Evolutionary conservation across 2,797 vertebrate genomes (phyloP).

Genomic region (Epinephelus coioides): DNA sequence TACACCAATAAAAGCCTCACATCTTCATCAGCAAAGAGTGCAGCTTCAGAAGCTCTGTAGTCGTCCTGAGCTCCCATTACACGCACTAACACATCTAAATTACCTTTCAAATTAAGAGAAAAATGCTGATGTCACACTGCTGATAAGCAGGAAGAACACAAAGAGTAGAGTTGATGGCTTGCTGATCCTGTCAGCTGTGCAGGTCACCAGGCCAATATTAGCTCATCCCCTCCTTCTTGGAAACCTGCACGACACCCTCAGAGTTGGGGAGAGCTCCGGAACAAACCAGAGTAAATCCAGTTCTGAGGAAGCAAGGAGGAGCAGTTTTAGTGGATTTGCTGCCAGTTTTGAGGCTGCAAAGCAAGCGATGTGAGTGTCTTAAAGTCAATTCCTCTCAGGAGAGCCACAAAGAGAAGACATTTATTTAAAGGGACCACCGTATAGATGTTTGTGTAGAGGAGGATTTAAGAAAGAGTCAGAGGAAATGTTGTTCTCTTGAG

Average conservation of each 20-base stretch:
- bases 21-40: conserved; percentile 10
- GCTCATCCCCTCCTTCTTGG: neutral
- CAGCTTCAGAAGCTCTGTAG: neutral
- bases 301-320: neutral
- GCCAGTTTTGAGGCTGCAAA: conserved; percentile 22
- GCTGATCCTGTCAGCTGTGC: conserved; percentile 23
- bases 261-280: neutral
- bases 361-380: conserved; percentile 8
- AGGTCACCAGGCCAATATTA: conserved; percentile 23
- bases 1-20: neutral
- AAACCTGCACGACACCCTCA: neutral
- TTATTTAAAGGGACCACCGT: neutral
- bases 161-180: neutral
- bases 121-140: neutral
- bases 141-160: conserved; percentile 12
- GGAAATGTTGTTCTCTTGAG: neutral
- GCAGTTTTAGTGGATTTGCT: conserved; percentile 28
- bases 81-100: neutral
- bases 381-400: conserved; percentile 17
- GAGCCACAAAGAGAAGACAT: neutral
- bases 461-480: neutral
- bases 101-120: conserved; percentile 9
- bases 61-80: conserved; percentile 20
- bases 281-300: conserved; percentile 39
- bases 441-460: neutral